Base-by-base conservation (phyloP, 1,140 invertebrate species). In the Scaptomyza graminum region DNA sequence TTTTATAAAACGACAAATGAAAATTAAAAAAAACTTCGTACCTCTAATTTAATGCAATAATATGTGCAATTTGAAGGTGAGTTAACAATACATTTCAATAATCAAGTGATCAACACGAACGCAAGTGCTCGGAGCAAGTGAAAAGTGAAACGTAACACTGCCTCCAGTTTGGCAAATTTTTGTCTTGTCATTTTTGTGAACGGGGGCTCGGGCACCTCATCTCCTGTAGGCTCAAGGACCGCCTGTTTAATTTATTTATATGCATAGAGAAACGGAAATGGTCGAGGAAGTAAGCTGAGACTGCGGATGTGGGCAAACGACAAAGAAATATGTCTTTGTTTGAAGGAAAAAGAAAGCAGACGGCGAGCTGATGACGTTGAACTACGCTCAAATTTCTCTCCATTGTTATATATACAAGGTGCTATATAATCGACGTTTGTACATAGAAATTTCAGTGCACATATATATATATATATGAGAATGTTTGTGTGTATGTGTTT, bases 51-150 rank as follows among this genome's bases (percentile, higher is more conserved):
- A 57, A 72, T 69, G 65, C 81, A 85, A 84, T 85, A 87, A 87
- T 87, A 87, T 87, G 82, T 87, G 83, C 75, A 87, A 88, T 87
- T 87, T 87, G 83, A 87, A 87, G 82, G 82, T 87, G 83, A 87
- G 82, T 79, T 28, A 34, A 18, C 13, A 41, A 59, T 16, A 46
- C 22, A 7, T 1, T 6, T 34, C 8, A 34, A 34, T n/a, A 34
- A 15, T 31, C 16, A 7, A 9, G 37, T 57, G 50, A 31, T 13
- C n/a, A 9, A 15, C 7, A 5, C 11, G 16, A 39, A 54, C 43
- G n/a, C 22, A 15, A n/a, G 41, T 47, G 47, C 12, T 47, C 34
- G 70, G 13, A 28, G 31, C 50, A 25, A 79, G 71, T 80, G 73
- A 84, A 85, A 85, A 85, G 81, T 85, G 81, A 85, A 85, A 85